Conservation (phyloP, 1,140 invertebrate species). For the Caenorhabditis inopinata region DNA sequence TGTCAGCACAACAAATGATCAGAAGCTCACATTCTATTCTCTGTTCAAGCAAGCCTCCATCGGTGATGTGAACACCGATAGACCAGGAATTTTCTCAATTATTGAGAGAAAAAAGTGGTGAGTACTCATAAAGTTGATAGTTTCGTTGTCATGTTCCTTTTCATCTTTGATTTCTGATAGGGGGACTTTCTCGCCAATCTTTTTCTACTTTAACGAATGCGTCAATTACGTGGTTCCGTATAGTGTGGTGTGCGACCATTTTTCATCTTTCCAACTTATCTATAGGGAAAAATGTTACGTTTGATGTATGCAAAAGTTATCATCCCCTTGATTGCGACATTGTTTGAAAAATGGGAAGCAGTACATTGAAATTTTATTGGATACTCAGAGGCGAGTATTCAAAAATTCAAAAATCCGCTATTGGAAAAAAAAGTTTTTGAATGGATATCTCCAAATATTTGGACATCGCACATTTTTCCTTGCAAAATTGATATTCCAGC, state of each 20-base stretch:
- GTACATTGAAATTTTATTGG: too few species aligned
- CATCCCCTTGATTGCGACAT: too few species aligned
- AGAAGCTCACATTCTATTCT: slow-evolving; percentile 63
- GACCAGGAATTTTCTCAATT: slow-evolving; percentile 61
- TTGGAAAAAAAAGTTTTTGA: too few species aligned
- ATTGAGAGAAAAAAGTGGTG: slow-evolving; percentile 62
- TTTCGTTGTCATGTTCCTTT: background rate
- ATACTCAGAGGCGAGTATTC: too few species aligned
- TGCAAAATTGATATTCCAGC: too few species aligned
- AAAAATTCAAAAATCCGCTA: too few species aligned
- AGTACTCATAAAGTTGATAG: too few species aligned
- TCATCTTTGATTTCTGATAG: background rate
- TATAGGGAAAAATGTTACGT: background rate
- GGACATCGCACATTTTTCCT: too few species aligned
- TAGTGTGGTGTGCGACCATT: background rate
- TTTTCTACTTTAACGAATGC: background rate
- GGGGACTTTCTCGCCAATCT: too few species aligned
- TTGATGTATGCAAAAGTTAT: background rate
- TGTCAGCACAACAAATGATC: slow-evolving; percentile 60
- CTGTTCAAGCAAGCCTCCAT: slow-evolving; percentile 65
- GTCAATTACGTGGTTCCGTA: background rate
- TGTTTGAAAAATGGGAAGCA: too few species aligned
- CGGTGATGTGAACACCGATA: slow-evolving; percentile 63
- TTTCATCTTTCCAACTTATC: background rate
- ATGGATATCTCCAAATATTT: too few species aligned